Evolutionary conservation across 2,113 vertebrate species (phyloP), one percentile per base, ranked within the genome.

Genomic region (Hyperopisus bebe): DNA sequence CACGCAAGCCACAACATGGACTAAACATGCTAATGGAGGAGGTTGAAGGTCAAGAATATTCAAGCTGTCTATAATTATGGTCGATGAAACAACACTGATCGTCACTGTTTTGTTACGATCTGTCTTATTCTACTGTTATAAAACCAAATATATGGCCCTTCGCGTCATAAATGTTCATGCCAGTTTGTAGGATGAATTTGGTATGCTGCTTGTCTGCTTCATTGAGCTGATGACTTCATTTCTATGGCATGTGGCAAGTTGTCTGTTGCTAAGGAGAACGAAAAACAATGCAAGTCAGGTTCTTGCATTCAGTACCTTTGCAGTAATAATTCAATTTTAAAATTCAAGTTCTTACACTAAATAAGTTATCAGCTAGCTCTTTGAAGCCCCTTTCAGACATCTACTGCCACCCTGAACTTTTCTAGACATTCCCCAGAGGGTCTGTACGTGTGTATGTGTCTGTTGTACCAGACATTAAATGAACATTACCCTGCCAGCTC

Each of bases 161-260:
- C 31, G 9, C n/a, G 3, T 66, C 62, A 66, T 66, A 27, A 27
- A 27, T 10, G n/a, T 27, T 27, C 62, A 27, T 66, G n/a, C 31
- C 62, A 66, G n/a, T 66, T 11, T 66, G 62, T 9, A 3, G 9
- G n/a, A 27, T 11, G 62, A 66, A 66, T 98, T 97, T 97, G 4
- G 97, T 96, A 88, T 97, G 96, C 90, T 91, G 94, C 24, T 96
- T 96, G 91, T 99, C 98, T 62, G 96, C 94, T 99, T 98, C 86
- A 96, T 95, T 0, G 96, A 96, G 15, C 97, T 98, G 90, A 99
- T 97, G 93, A 99, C 97, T 85, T 97, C 98, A 53, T 99, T 98
- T 0, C 97, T 94, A 27, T 98, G 99, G 92, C 98, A 99, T 62
- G 97, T 95, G 10, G 98, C 98, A 91, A 99, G 95, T 92, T 98